These are phyloP conservation scores for Cyanoramphus novaezelandiae DNA, from an alignment of 2,113 vertebrate species.

Conservation along the genomic window DNA sequence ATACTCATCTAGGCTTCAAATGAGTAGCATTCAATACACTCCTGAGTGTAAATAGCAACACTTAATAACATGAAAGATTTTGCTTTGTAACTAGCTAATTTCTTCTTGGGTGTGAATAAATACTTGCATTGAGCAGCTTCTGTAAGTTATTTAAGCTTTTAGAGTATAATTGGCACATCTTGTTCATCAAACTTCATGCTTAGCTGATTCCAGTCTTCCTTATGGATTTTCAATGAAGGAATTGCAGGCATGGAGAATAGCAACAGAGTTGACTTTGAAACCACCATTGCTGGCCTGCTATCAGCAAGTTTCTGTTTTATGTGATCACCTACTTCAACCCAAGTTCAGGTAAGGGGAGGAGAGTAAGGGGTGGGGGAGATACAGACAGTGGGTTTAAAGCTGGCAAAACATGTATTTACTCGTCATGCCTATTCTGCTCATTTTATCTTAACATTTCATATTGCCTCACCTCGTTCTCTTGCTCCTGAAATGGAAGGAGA, in stretches of 20 bases:
- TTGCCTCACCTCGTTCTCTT: background rate
- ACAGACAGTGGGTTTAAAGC: background rate
- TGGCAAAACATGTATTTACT: background rate
- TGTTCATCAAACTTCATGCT: background rate
- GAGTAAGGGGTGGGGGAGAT: background rate
- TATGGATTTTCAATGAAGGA: background rate
- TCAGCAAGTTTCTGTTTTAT: background rate
- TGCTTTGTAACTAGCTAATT: background rate
- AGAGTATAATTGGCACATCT: background rate
- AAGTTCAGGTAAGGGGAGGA: conserved; percentile 24
- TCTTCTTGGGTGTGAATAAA: background rate
- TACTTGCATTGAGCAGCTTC: background rate
- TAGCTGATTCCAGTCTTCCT: background rate
- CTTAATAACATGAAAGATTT: background rate
- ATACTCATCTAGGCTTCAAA: background rate
- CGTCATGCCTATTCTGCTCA: background rate
- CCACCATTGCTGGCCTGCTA: background rate
- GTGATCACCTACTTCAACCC: background rate
- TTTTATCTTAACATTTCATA: background rate
- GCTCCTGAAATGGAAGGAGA: background rate
- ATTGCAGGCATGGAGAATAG: background rate
- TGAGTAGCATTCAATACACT: background rate
- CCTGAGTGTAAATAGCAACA: background rate
- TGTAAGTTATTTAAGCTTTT: background rate
- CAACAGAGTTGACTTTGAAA: background rate